Percentiles rank a stretch among this genome's conserved stretches.
phyloP scores from a whole-genome alignment of 1,140 invertebrate genomes.

The Hycleus cichorii region DNA sequence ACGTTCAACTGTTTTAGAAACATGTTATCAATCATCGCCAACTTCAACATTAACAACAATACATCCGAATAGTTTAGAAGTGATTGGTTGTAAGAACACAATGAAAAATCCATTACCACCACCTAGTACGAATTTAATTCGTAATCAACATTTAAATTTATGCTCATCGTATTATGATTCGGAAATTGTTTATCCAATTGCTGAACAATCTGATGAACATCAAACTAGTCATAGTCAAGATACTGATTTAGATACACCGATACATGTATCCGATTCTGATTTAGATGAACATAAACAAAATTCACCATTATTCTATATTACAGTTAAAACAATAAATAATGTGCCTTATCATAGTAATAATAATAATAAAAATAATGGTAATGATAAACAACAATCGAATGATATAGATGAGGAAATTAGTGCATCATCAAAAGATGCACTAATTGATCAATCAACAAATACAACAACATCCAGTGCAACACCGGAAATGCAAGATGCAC shows the following conservation, averaged over 20 bases:
- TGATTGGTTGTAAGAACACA: conserved; percentile 54
- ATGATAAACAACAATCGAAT: conserved; percentile 7
- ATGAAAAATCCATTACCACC: conserved; percentile 51
- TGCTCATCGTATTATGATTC: conserved; percentile 68
- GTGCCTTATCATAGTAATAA: conserved; percentile 6
- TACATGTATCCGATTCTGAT: conserved; percentile 39
- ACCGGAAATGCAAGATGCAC: conserved; percentile 44
- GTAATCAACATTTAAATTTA: conserved; percentile 58
- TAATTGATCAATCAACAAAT: conserved; percentile 47
- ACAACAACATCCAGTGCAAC: conserved; percentile 52
- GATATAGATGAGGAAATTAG: conserved; percentile 41
- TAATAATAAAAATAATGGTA: neutral
- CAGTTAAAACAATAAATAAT: conserved; percentile 21
- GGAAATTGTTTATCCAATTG: conserved; percentile 56
- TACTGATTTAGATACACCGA: conserved; percentile 49
- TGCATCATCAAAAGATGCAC: conserved; percentile 56
- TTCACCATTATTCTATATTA: conserved; percentile 26
- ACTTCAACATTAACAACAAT: conserved; percentile 41
- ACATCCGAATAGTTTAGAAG: conserved; percentile 60
- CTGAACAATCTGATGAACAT: conserved; percentile 74
- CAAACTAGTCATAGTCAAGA: conserved; percentile 60
- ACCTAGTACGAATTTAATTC: conserved; percentile 52
- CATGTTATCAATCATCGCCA: conserved; percentile 51
- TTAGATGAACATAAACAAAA: conserved; percentile 40
- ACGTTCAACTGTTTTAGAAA: conserved; percentile 58